A percentile compares a stretch with the other conserved stretches of the same genome.
Evolutionary conservation across 2,113 vertebrate species (phyloP).

Genomic region (Bungarus multicinctus): DNA sequence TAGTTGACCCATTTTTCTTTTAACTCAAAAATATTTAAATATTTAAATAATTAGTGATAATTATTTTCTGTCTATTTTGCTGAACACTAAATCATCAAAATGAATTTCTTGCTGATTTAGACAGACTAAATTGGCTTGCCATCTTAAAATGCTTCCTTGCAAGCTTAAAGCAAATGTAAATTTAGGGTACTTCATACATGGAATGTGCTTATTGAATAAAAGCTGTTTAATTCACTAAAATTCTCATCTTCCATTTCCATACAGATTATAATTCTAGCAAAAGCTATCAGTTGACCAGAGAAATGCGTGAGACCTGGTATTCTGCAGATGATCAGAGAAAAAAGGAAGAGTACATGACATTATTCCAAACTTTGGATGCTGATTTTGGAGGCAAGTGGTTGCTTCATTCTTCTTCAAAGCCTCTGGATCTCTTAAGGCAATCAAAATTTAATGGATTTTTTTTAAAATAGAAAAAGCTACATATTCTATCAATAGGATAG

Average conservation of each 20-base stretch:
- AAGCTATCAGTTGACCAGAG: not conserved
- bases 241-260: not conserved
- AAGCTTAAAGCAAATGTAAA: not conserved
- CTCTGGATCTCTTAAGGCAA: not conserved
- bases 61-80: not conserved
- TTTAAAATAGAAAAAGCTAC: not conserved
- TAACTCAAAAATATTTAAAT: not conserved
- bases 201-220: not conserved
- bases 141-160: not conserved
- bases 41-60: not conserved
- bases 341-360: not conserved
- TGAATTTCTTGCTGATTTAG: not conserved
- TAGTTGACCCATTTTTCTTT: not conserved
- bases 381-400: conserved; percentile 17
- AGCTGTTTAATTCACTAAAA: not conserved
- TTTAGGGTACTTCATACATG: not conserved
- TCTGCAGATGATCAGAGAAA: not conserved
- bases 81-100: not conserved
- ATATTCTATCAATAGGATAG: not conserved
- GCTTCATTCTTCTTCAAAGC: not conserved
- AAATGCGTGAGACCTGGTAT: not conserved
- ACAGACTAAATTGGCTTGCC: not conserved
- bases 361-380: not conserved
- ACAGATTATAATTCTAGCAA: not conserved
- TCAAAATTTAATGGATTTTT: not conserved